A percentile compares a stretch with the other conserved stretches of the same genome.
These are phyloP conservation scores for Macroteleia sp. DNA, from an alignment of 2,888 invertebrate genomes.

Conservation along the genomic window DNA sequence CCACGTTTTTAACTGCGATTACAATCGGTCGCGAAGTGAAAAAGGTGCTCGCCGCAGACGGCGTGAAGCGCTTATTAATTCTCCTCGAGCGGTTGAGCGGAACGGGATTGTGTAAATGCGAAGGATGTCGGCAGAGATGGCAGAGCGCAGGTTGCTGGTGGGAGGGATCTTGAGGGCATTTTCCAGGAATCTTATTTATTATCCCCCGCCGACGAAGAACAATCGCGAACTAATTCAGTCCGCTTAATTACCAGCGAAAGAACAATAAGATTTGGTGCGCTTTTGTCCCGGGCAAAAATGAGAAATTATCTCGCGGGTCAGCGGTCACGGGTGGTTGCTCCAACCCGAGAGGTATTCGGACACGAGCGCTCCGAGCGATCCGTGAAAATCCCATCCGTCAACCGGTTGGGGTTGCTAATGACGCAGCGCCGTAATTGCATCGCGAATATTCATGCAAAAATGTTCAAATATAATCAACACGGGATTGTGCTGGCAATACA, in stretches of 20 bases:
- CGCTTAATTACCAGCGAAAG: slow-evolving; percentile 83
- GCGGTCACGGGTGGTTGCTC: slow-evolving; percentile 62
- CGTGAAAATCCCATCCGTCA: slow-evolving; percentile 47
- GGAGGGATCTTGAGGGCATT: slow-evolving; percentile 72
- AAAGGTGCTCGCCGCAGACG: slow-evolving; percentile 63
- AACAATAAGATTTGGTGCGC: slow-evolving; percentile 83
- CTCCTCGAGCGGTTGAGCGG: slow-evolving; percentile 74
- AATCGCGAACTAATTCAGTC: slow-evolving; percentile 82
- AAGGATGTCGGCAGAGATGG: slow-evolving; percentile 55
- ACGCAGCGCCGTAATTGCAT: slow-evolving; percentile 42
- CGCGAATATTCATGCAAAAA: slow-evolving; percentile 38
- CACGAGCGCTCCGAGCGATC: slow-evolving; percentile 41
- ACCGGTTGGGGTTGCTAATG: slow-evolving; percentile 32
- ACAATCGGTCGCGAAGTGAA: slow-evolving; percentile 55
- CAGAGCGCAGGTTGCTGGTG: slow-evolving; percentile 11
- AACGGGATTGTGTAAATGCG: slow-evolving; percentile 75
- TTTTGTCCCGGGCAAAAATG: slow-evolving; percentile 83
- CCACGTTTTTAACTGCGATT: slow-evolving; percentile 38
- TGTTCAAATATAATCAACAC: slow-evolving; percentile 17
- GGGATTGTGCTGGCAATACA: slow-evolving; percentile 4
- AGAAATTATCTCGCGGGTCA: slow-evolving; percentile 82
- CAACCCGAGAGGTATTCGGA: slow-evolving; percentile 30
- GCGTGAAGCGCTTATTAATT: slow-evolving; percentile 74
- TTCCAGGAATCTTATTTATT: slow-evolving; percentile 83
- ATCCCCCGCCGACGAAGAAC: slow-evolving; percentile 76